phyloP scores from a whole-genome alignment of 2,888 invertebrate genomes.

The Cryptops parisi region DNA sequence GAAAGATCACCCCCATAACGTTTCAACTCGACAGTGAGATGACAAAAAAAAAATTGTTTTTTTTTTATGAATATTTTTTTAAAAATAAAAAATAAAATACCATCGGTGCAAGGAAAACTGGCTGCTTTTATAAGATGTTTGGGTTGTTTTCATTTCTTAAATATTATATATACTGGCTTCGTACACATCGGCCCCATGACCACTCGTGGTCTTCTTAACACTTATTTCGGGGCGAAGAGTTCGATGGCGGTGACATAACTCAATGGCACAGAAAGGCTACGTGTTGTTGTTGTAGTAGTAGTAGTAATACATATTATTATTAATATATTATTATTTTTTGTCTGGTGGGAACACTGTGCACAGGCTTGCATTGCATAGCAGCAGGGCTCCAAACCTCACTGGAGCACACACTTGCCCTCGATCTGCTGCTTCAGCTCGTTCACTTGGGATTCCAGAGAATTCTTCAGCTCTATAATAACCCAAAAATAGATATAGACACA shows the following conservation, averaged over 20 bases:
- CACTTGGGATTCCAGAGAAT: constrained; percentile 93
- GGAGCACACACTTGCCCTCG: constrained; percentile 56
- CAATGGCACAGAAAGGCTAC: not conserved
- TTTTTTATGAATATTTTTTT: too few relatives aligned
- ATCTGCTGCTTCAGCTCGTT: constrained; percentile 91
- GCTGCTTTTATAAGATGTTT: too few relatives aligned
- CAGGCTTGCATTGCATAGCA: constrained; percentile 1
- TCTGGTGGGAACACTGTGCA: not conserved
- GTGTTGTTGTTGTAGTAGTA: not conserved
- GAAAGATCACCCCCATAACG: too few relatives aligned
- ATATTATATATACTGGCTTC: too few relatives aligned
- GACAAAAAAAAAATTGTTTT: too few relatives aligned
- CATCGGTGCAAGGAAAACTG: too few relatives aligned
- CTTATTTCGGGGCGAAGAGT: not conserved
- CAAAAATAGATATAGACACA: too few relatives aligned
- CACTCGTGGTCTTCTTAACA: not conserved
- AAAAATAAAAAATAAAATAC: too few relatives aligned
- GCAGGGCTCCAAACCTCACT: constrained; percentile 16
- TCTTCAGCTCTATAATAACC: constrained; percentile 78
- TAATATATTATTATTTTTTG: too few relatives aligned
- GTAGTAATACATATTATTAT: not conserved
- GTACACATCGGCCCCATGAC: not conserved
- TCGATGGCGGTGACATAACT: not conserved
- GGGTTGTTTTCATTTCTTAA: too few relatives aligned
- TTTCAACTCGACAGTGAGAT: too few relatives aligned